These are phyloP conservation scores for Philereme vetulata DNA, from an alignment of 2,888 invertebrate species.

Conservation along the genomic window DNA sequence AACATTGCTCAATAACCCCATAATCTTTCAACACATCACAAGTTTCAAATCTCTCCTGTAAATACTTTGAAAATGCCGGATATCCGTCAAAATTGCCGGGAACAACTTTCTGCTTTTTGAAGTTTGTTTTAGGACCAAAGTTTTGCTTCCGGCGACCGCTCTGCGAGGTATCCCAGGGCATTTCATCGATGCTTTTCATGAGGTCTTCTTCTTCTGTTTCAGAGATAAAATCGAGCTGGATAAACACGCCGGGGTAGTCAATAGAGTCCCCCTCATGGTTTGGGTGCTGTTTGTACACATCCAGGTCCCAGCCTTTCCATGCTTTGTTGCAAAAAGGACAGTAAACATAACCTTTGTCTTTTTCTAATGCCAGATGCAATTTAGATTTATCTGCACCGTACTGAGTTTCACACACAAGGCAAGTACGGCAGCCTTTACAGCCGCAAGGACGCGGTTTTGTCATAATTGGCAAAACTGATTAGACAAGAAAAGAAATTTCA, in stretches of 20 bases:
- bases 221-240: conserved; percentile 89
- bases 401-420: conserved; percentile 92
- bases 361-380: conserved; percentile 68
- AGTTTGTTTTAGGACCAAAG: conserved; percentile 99
- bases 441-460: conserved; percentile 91
- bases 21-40: conserved; percentile 87
- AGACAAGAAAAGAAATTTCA: too few species aligned
- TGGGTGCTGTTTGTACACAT: conserved; percentile 86
- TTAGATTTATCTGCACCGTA: conserved; percentile 70
- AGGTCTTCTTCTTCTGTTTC: conserved; percentile 87
- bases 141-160: conserved; percentile 99
- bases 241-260: conserved; percentile 87
- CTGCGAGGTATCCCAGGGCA: conserved; percentile 96
- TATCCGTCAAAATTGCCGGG: conserved; percentile 93
- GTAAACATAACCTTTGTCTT: conserved; percentile 87
- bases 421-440: conserved; percentile 96
- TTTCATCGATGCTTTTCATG: conserved; percentile 87
- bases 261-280: conserved; percentile 85
- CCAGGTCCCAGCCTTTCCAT: conserved; percentile 89
- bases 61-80: conserved; percentile 90
- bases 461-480: conserved; percentile 60
- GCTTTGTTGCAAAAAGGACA: conserved; percentile 90
- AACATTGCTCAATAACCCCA: conserved; percentile 96
- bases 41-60: conserved; percentile 89
- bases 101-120: conserved; percentile 94